Evolutionary conservation across 2,888 invertebrate genomes (phyloP).

Genomic region (Mayetiola destructor): DNA sequence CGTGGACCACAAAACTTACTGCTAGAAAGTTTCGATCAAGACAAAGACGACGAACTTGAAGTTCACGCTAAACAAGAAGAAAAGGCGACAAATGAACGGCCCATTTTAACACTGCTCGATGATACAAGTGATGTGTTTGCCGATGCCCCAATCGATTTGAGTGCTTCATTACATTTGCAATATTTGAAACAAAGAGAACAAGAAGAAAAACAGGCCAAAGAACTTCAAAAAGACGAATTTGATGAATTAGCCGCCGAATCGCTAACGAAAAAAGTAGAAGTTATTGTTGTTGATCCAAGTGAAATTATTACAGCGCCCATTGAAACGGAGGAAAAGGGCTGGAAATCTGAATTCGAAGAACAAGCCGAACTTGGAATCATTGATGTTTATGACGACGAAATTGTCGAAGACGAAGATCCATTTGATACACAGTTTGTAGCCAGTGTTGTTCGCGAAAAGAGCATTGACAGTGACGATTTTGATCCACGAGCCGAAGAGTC

Average conservation of each 20-base stretch:
- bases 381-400: conserved; percentile 24
- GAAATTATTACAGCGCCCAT: conserved; percentile 26
- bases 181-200: conserved; percentile 37
- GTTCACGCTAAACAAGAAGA: conserved; percentile 23
- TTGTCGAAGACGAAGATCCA: conserved; percentile 46
- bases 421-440: conserved; percentile 76
- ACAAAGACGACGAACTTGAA: conserved; percentile 30
- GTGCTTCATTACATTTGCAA: conserved; percentile 45
- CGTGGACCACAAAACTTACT: conserved; percentile 53
- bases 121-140: conserved; percentile 53
- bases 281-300: conserved; percentile 4
- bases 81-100: conserved; percentile 25
- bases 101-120: conserved; percentile 52
- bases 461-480: conserved; percentile 37
- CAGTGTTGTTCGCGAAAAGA: conserved; percentile 51
- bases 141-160: conserved; percentile 57
- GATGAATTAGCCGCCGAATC: conserved; percentile 65
- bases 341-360: conserved; percentile 14
- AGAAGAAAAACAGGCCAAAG: conserved; percentile 22
- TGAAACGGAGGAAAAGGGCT: not conserved
- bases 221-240: conserved; percentile 52
- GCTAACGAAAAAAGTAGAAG: conserved; percentile 36
- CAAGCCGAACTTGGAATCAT: conserved; percentile 23
- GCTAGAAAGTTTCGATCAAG: conserved; percentile 45
- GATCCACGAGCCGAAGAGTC: conserved; percentile 51